A percentile compares a stretch with the other conserved stretches of the same genome.
phyloP scores from a whole-genome alignment of 1,140 invertebrate species.

The Octopus sinensis region DNA sequence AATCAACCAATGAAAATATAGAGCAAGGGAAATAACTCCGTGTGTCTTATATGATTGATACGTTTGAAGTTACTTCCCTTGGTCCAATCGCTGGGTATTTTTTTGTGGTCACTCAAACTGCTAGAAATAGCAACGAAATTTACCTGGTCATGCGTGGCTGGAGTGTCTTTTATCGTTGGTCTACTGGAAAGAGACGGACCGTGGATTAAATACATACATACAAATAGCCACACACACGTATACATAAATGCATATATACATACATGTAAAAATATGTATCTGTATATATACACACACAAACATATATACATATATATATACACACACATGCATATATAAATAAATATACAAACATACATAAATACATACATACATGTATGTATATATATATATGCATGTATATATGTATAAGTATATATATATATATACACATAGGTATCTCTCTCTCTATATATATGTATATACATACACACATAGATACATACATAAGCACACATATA shows the following conservation, averaged over 20 bases:
- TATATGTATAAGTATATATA: conserved; percentile 15
- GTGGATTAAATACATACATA: conserved; percentile 28
- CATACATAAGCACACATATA: conserved; percentile 25
- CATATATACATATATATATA: neutral
- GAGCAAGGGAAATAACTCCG: too few species aligned
- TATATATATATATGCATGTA: conserved; percentile 11
- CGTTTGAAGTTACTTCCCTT: too few species aligned
- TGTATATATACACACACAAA: neutral
- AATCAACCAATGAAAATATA: too few species aligned
- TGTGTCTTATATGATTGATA: too few species aligned
- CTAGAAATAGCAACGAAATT: too few species aligned
- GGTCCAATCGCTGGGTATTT: too few species aligned
- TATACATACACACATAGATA: conserved; percentile 27
- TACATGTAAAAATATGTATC: neutral
- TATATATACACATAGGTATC: too few species aligned
- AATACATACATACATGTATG: neutral
- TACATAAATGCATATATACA: neutral
- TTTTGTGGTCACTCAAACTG: too few species aligned
- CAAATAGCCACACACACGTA: conserved; percentile 32
- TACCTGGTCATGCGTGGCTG: too few species aligned
- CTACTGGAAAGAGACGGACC: conserved; percentile 29
- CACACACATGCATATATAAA: neutral
- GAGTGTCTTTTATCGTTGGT: conserved; percentile 6
- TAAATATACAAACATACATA: neutral
- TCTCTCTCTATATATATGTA: conserved; percentile 21